phyloP scores from a whole-genome alignment of 2,797 vertebrate genomes.

The Peromyscus melanophrys region DNA sequence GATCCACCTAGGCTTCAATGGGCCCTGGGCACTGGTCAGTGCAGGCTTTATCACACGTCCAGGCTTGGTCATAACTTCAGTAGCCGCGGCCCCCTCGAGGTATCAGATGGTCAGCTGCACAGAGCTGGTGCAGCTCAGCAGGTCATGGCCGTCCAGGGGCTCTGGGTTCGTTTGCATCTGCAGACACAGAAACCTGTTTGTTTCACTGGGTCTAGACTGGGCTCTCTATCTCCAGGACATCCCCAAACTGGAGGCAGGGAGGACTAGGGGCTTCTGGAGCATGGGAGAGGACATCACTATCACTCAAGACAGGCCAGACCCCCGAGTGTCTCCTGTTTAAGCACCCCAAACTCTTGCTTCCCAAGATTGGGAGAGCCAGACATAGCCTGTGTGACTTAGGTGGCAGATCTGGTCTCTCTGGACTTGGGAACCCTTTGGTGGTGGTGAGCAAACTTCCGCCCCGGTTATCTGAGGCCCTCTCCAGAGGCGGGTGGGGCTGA shows the following conservation, averaged over 20 bases:
- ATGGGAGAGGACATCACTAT: neutral
- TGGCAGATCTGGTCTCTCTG: slow-evolving; percentile 5
- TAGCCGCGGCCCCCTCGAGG: accelerated
- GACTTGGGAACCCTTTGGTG: neutral
- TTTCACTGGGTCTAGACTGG: neutral
- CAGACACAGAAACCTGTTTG: slow-evolving; percentile 31
- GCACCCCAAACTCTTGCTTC: neutral
- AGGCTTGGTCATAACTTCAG: neutral
- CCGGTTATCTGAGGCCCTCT: neutral
- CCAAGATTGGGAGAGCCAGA: neutral
- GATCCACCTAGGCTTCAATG: neutral
- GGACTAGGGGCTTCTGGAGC: neutral
- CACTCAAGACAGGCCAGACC: neutral
- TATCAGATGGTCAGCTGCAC: slow-evolving; percentile 61
- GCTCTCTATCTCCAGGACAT: neutral
- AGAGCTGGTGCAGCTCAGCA: slow-evolving; percentile 77
- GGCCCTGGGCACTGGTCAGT: neutral
- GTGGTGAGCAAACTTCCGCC: neutral
- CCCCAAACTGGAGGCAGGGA: neutral
- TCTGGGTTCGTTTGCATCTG: slow-evolving; percentile 23
- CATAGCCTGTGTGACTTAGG: slow-evolving; percentile 28
- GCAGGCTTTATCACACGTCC: neutral
- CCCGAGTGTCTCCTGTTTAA: neutral
- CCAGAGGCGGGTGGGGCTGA: neutral
- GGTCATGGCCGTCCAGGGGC: slow-evolving; percentile 61